Percentiles rank a stretch among this genome's conserved stretches.
These are phyloP conservation scores for Watsonalla binaria DNA, from an alignment of 2,888 invertebrate genomes.

Conservation along the genomic window DNA sequence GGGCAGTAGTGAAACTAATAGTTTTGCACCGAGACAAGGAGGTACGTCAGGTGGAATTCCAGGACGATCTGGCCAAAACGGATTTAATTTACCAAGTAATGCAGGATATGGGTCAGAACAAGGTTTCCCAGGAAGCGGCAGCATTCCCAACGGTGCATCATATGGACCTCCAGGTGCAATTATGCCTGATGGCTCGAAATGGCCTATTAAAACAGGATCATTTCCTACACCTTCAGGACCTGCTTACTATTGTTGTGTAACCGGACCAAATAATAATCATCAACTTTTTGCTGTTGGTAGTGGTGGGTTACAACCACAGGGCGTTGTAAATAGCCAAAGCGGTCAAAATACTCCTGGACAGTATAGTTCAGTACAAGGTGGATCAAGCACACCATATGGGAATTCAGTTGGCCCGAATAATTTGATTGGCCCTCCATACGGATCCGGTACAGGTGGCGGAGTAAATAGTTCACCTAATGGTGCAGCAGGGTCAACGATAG, in stretches of 20 bases:
- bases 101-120: not conserved
- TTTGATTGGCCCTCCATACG: conserved; percentile 2
- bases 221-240: conserved; percentile 31
- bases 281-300: conserved; percentile 18
- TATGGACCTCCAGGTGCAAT: not conserved
- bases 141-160: not conserved
- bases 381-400: not conserved
- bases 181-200: conserved; percentile 13
- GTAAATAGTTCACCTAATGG: not conserved
- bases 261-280: conserved; percentile 27
- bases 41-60: not conserved
- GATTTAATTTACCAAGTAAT: not conserved
- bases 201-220: conserved; percentile 27
- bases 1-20: not conserved
- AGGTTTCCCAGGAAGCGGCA: not conserved
- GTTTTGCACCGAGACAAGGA: conserved; percentile 3
- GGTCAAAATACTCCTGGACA: conserved; percentile 1
- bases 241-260: conserved; percentile 40
- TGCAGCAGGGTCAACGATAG: not conserved
- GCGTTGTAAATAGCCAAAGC: not conserved
- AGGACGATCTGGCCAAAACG: conserved; percentile 1
- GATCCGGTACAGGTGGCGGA: not conserved
- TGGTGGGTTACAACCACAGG: conserved; percentile 3
- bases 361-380: conserved; percentile 4
- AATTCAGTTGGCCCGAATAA: not conserved